These are phyloP conservation scores for Herminia tarsipennalis DNA, from an alignment of 2,888 invertebrate genomes.

Conservation along the genomic window DNA sequence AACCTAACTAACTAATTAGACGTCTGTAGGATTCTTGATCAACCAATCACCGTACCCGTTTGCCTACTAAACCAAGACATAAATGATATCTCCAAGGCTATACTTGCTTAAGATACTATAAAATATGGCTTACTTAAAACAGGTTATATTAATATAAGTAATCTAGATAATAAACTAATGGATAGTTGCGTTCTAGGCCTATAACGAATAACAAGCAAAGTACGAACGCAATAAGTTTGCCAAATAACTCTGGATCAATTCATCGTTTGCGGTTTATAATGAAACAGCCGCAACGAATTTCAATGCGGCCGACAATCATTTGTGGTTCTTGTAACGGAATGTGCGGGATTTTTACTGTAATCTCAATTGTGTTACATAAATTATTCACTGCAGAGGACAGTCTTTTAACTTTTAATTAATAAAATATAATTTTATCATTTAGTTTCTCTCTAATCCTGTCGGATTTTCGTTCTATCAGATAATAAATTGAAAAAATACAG, in stretches of 20 bases:
- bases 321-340: slow-evolving; percentile 62
- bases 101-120: slow-evolving; percentile 3
- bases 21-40: too few relatives aligned
- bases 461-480: too few relatives aligned
- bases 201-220: slow-evolving; percentile 3
- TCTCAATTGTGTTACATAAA: too few relatives aligned
- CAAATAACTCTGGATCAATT: slow-evolving; percentile 61
- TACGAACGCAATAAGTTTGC: slow-evolving; percentile 40
- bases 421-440: too few relatives aligned
- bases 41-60: slow-evolving; percentile 23
- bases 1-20: too few relatives aligned
- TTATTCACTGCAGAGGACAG: too few relatives aligned
- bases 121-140: slow-evolving; percentile 1
- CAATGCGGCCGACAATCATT: slow-evolving; percentile 67
- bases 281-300: slow-evolving; percentile 69
- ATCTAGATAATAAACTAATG: slow-evolving; percentile 2
- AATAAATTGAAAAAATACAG: too few relatives aligned
- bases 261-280: slow-evolving; percentile 71
- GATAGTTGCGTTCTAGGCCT: background rate
- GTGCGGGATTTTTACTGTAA: slow-evolving; percentile 43
- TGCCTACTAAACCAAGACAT: slow-evolving; percentile 29
- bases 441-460: too few relatives aligned
- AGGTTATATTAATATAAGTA: background rate
- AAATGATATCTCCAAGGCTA: slow-evolving; percentile 3
- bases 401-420: too few relatives aligned